Percentiles rank a stretch among this genome's conserved stretches.
phyloP scores from a whole-genome alignment of 1,140 invertebrate species.

The Eriocheir sinensis region DNA sequence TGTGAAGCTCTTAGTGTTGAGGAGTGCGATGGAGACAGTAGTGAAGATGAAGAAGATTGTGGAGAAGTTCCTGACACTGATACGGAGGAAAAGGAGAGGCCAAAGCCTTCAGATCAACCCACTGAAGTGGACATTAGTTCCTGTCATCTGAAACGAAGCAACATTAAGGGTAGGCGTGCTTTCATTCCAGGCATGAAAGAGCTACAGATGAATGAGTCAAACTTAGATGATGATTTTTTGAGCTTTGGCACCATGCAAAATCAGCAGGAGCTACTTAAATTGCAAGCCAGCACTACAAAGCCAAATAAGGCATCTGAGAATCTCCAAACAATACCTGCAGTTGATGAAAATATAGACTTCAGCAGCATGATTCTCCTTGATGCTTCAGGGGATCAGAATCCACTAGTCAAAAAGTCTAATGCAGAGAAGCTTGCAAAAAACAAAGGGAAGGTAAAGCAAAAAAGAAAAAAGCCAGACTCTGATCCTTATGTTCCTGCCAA shows the following conservation, averaged over 20 bases:
- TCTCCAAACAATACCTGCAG: background rate
- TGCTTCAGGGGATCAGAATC: background rate
- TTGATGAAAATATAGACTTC: slow-evolving; percentile 38
- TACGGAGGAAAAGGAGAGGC: slow-evolving; percentile 7
- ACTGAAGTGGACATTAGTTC: slow-evolving; percentile 44
- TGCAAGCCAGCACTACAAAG: background rate
- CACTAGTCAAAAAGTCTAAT: background rate
- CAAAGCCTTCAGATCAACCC: background rate
- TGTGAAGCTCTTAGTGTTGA: slow-evolving; percentile 44
- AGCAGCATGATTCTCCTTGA: slow-evolving; percentile 56
- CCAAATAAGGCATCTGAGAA: background rate
- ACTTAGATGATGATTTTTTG: slow-evolving; percentile 29
- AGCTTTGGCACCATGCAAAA: background rate
- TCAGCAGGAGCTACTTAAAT: background rate
- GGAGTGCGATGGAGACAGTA: background rate
- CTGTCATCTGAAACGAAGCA: slow-evolving; percentile 59
- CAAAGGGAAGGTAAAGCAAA: slow-evolving; percentile 29
- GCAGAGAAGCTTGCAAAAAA: background rate
- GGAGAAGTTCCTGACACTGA: background rate
- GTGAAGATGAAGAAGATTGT: slow-evolving; percentile 26
- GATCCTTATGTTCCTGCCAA: slow-evolving; percentile 58
- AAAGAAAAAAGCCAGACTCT: background rate
- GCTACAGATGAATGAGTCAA: background rate
- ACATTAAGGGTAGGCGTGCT: slow-evolving; percentile 28
- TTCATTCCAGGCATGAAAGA: slow-evolving; percentile 45